Evolutionary conservation across 2,888 invertebrate genomes (phyloP).

Genomic region (Drosophila vallismaia): DNA sequence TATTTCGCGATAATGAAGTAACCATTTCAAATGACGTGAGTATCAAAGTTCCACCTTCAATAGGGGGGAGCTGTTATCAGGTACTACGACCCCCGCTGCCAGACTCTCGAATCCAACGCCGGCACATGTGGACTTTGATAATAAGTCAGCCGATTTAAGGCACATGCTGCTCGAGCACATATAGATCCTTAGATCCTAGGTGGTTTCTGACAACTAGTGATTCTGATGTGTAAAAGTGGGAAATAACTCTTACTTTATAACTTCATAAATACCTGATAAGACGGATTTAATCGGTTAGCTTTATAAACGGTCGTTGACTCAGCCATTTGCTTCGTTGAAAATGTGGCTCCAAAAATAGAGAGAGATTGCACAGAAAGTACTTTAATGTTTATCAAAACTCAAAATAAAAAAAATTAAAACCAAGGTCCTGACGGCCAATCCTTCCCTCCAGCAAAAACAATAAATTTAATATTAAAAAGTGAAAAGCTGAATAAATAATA

Average conservation of each 20-base stretch:
- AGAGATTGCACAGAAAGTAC: too few relatives aligned
- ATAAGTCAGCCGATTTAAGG: slow-evolving; percentile 66
- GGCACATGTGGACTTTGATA: slow-evolving; percentile 67
- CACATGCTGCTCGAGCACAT: slow-evolving; percentile 26
- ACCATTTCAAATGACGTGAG: slow-evolving; percentile 89
- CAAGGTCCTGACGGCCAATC: too few relatives aligned
- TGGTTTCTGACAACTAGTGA: background rate
- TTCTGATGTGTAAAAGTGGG: background rate
- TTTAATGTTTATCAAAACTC: too few relatives aligned
- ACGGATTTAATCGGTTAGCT: background rate
- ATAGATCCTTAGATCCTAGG: background rate
- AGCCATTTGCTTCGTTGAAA: background rate
- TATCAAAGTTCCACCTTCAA: slow-evolving; percentile 60
- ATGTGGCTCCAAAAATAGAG: too few relatives aligned
- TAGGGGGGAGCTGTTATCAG: slow-evolving; percentile 57
- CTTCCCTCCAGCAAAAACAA: too few relatives aligned
- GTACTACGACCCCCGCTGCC: slow-evolving; percentile 26
- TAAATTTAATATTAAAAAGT: too few relatives aligned
- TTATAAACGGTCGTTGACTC: background rate
- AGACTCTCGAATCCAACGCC: slow-evolving; percentile 36
- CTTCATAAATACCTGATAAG: background rate
- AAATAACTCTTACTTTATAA: background rate
- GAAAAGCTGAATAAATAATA: too few relatives aligned
- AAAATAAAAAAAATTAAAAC: too few relatives aligned
- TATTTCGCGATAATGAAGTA: slow-evolving; percentile 86